A percentile compares a stretch with the other conserved stretches of the same genome.
Evolutionary conservation across 2,113 vertebrate genomes (phyloP).

Genomic region (Macroglossus sobrinus): DNA sequence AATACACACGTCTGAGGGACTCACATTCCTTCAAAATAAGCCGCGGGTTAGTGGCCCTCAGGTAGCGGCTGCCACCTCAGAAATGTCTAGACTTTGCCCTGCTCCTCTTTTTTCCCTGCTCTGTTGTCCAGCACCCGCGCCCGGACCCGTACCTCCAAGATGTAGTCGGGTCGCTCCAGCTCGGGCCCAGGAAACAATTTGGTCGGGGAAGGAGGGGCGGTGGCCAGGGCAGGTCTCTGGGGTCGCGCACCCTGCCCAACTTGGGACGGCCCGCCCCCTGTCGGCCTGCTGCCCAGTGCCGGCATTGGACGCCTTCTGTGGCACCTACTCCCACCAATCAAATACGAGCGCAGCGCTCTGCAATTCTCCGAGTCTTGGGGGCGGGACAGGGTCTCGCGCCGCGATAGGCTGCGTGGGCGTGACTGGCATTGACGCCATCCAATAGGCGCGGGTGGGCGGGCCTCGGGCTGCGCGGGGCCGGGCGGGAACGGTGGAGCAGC

Average conservation of each 20-base stretch:
- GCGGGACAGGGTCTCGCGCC: rapidly evolving
- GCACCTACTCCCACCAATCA: rapidly evolving
- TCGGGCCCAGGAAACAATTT: neutral
- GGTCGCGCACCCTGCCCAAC: too few species aligned
- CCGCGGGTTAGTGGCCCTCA: neutral
- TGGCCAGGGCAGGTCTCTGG: rapidly evolving
- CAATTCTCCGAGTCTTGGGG: neutral
- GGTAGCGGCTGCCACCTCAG: neutral
- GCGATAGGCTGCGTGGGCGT: neutral
- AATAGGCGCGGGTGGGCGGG: neutral
- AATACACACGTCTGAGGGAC: neutral
- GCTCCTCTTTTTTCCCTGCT: too few species aligned
- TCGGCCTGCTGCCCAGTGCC: neutral
- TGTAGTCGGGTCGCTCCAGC: neutral
- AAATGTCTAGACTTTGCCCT: neutral
- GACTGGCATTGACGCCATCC: neutral
- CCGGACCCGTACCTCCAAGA: too few species aligned
- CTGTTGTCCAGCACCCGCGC: neutral
- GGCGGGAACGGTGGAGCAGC: slow-evolving; percentile 28
- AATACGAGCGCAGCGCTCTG: rapidly evolving
- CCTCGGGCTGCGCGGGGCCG: neutral
- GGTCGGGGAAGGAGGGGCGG: rapidly evolving
- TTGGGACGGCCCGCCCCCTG: neutral
- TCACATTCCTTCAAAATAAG: neutral
- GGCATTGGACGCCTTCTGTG: neutral